A percentile compares a stretch with the other conserved stretches of the same genome.
phyloP scores from a whole-genome alignment of 2,113 vertebrate species.

The Phalacrocorax carbo region DNA sequence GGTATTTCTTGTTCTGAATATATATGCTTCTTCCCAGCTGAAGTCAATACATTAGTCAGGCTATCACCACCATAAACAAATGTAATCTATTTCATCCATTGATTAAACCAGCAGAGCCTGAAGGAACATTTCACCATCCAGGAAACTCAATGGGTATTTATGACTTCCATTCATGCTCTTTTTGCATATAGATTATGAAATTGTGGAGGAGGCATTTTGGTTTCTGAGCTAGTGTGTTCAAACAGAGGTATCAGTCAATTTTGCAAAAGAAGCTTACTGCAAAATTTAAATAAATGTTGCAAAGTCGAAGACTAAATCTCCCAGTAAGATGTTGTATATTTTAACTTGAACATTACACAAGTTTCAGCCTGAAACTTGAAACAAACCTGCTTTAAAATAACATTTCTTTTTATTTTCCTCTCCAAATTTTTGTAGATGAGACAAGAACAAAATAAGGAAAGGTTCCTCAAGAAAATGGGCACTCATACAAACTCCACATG shows the following conservation, averaged over 20 bases:
- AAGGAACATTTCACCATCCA: neutral
- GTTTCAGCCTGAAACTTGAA: neutral
- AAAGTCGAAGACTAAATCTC: neutral
- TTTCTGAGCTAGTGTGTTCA: neutral
- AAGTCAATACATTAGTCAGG: neutral
- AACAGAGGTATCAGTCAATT: neutral
- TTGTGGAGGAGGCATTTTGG: neutral
- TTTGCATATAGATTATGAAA: constrained; percentile 2
- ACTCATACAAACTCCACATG: neutral
- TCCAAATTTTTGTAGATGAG: neutral
- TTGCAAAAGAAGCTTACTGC: neutral
- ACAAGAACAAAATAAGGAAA: neutral
- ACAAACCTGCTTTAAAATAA: neutral
- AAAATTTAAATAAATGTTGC: neutral
- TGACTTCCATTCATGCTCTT: neutral
- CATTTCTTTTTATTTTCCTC: neutral
- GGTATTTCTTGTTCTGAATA: neutral
- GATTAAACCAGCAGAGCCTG: constrained; percentile 32
- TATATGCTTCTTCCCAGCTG: neutral
- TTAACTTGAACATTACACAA: neutral
- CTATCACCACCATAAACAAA: constrained; percentile 3
- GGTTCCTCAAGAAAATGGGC: neutral
- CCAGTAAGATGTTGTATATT: neutral
- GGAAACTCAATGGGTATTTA: constrained; percentile 21
- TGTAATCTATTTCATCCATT: constrained; percentile 27